Conservation (phyloP, 2,797 vertebrate genomes). For the Coregonus sp. region DNA sequence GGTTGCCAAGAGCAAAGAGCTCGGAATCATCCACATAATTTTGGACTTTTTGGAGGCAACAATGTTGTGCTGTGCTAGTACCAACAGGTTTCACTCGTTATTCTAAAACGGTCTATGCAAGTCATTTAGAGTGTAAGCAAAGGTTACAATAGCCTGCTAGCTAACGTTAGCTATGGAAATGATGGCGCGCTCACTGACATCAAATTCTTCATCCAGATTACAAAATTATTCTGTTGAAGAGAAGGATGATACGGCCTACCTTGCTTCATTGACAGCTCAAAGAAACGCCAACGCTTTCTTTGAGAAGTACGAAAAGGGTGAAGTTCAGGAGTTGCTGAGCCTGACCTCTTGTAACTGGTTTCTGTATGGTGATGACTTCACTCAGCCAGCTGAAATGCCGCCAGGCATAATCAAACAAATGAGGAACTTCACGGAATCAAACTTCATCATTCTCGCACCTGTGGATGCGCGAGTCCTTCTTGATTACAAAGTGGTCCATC, state of each 20-base stretch:
- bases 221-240: slow-evolving; percentile 2
- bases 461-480: slow-evolving; percentile 55
- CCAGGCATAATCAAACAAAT: slow-evolving; percentile 71
- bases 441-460: slow-evolving; percentile 67
- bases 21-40: too few species aligned
- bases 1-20: neutral
- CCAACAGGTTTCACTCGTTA: neutral
- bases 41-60: neutral
- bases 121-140: neutral
- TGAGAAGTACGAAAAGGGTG: slow-evolving; percentile 68
- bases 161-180: neutral
- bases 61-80: neutral
- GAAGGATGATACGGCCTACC: slow-evolving; percentile 55
- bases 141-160: slow-evolving; percentile 1
- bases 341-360: slow-evolving; percentile 65
- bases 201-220: slow-evolving; percentile 12
- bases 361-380: slow-evolving; percentile 58
- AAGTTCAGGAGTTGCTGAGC: slow-evolving; percentile 71
- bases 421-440: slow-evolving; percentile 53
- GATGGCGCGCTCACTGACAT: slow-evolving; percentile 20
- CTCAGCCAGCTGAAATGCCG: slow-evolving; percentile 52
- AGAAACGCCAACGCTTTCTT: slow-evolving; percentile 71
- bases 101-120: neutral
- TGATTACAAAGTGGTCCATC: slow-evolving; percentile 74
- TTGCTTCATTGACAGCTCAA: slow-evolving; percentile 64